phyloP scores from a whole-genome alignment of 2,113 vertebrate genomes.

The Lipotes vexillifer region DNA sequence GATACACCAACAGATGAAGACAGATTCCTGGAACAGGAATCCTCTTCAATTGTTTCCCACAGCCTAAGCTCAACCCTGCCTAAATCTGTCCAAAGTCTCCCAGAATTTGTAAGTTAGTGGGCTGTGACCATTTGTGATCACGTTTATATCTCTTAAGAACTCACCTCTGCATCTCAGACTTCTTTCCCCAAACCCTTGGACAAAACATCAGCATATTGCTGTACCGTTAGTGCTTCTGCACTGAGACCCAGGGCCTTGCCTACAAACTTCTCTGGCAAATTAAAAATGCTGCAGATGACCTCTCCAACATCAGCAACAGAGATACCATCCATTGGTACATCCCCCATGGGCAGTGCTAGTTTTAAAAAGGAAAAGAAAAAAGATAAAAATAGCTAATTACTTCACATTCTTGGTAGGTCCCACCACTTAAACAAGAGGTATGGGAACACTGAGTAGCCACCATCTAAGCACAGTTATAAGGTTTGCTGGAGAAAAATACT shows the following conservation, averaged over 20 bases:
- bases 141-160: neutral
- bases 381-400: neutral
- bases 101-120: neutral
- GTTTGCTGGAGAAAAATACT: neutral
- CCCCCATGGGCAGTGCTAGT: conserved; percentile 60
- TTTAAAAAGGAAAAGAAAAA: neutral
- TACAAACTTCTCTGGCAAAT: conserved; percentile 46
- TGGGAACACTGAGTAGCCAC: neutral
- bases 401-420: neutral
- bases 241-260: conserved; percentile 63
- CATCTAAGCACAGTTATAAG: neutral
- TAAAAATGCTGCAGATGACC: conserved; percentile 29
- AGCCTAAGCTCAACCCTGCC: neutral
- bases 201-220: conserved; percentile 56
- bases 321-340: conserved; percentile 57
- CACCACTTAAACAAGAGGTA: neutral
- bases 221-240: conserved; percentile 39
- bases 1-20: neutral
- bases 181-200: conserved; percentile 56
- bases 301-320: conserved; percentile 44
- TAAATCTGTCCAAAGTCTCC: neutral
- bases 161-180: conserved; percentile 60
- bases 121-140: neutral
- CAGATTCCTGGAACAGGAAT: neutral
- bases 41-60: neutral